Conservation (phyloP, 1,140 invertebrate genomes). For the Cotesia chilonis region DNA sequence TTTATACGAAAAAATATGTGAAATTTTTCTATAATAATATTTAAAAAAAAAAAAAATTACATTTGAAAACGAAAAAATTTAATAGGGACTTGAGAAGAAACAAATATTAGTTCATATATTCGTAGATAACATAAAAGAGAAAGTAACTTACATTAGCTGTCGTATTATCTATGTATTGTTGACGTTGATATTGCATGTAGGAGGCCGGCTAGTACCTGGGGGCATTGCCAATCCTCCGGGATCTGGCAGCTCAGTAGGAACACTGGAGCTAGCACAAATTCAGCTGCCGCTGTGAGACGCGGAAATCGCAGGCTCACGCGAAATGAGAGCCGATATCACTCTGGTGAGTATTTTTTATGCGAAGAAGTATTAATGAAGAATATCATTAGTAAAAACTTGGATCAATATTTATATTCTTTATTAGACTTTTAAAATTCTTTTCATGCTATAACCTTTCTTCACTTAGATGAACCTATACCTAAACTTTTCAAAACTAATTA, state of each 20-base stretch:
- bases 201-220: constrained; percentile 61
- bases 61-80: not conserved
- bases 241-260: constrained; percentile 62
- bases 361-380: not conserved
- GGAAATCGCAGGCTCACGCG: constrained; percentile 89
- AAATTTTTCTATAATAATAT: constrained; percentile 3
- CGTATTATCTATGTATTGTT: constrained; percentile 56
- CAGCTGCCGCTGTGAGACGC: constrained; percentile 71
- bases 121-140: constrained; percentile 6
- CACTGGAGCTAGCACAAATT: constrained; percentile 66
- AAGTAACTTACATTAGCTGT: constrained; percentile 33
- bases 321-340: constrained; percentile 96
- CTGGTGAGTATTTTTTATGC: constrained; percentile 75
- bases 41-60: not conserved
- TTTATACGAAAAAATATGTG: not conserved
- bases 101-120: constrained; percentile 4
- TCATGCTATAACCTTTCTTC: too few species aligned
- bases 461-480: too few species aligned
- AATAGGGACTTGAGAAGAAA: constrained; percentile 22
- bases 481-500: too few species aligned
- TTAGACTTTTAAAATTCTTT: too few species aligned
- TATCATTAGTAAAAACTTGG: not conserved
- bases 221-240: constrained; percentile 62
- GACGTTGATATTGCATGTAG: constrained; percentile 65
- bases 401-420: too few species aligned